These are phyloP conservation scores for Enteromius thamalakanensis DNA, from an alignment of 2,797 vertebrate genomes.

Conservation along the genomic window DNA sequence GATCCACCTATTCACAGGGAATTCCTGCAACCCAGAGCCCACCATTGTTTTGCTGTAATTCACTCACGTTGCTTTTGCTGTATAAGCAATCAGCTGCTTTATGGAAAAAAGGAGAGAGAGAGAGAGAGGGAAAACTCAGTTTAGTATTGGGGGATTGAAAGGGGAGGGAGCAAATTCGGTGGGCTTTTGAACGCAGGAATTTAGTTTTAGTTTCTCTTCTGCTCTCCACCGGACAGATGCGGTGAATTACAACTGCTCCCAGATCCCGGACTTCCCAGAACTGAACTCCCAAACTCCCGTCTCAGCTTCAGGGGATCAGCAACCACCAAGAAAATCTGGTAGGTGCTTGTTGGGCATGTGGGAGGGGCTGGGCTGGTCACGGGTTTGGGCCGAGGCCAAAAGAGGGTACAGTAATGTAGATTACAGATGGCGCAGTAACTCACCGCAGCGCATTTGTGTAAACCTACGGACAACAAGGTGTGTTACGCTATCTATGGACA, in stretches of 20 bases:
- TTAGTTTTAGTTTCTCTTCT: constrained; percentile 69
- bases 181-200: constrained; percentile 34
- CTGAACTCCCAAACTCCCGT: constrained; percentile 78
- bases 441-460: constrained; percentile 35
- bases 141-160: constrained; percentile 22
- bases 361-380: constrained; percentile 48
- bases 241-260: constrained; percentile 72
- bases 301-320: constrained; percentile 78
- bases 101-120: constrained; percentile 27
- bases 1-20: constrained; percentile 74
- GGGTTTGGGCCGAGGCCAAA: constrained; percentile 70
- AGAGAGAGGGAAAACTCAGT: constrained; percentile 28
- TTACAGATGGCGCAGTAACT: constrained; percentile 50
- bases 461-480: constrained; percentile 33
- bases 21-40: constrained; percentile 61
- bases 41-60: constrained; percentile 76
- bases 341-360: constrained; percentile 75
- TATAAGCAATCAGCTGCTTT: constrained; percentile 73
- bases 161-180: constrained; percentile 16
- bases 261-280: constrained; percentile 82
- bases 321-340: constrained; percentile 85
- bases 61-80: constrained; percentile 74
- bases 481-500: neutral
- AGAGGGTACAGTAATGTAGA: constrained; percentile 52
- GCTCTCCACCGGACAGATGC: constrained; percentile 73